phyloP scores from a whole-genome alignment of 2,113 vertebrate genomes.

The Origma solitaria region DNA sequence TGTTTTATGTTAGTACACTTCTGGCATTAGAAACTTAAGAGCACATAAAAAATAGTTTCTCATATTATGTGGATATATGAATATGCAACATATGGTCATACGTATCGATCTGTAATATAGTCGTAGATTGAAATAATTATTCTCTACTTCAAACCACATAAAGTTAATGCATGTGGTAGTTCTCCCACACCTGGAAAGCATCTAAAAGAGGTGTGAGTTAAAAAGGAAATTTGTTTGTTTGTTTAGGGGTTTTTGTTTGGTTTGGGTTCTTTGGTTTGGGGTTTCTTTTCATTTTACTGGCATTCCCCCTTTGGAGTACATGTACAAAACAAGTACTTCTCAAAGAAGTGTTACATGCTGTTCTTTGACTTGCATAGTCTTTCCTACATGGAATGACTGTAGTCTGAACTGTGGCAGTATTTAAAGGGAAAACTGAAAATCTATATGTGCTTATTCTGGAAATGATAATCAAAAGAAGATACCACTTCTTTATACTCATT shows the following conservation, averaged over 20 bases:
- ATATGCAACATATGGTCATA: not conserved
- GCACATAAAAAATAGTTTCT: not conserved
- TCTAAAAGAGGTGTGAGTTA: not conserved
- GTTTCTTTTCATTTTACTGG: not conserved
- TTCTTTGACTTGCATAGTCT: not conserved
- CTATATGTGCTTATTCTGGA: not conserved
- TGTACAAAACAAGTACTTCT: not conserved
- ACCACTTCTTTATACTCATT: not conserved
- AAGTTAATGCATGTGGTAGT: not conserved
- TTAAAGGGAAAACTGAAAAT: not conserved
- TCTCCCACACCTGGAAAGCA: not conserved
- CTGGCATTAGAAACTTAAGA: not conserved
- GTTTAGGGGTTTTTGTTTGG: not conserved
- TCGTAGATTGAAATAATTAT: not conserved
- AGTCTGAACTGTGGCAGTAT: not conserved
- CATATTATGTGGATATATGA: not conserved
- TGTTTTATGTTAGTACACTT: not conserved
- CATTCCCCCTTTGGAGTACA: not conserved
- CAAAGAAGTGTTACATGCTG: not conserved
- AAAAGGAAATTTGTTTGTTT: not conserved
- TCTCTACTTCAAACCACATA: not conserved
- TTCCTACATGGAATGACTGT: not conserved
- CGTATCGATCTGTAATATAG: not conserved
- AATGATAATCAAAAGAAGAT: not conserved
- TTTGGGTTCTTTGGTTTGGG: not conserved